Percentiles rank a stretch among this genome's conserved stretches.
These are phyloP conservation scores for Peromyscus polionotus DNA, from an alignment of 2,113 vertebrate species.

Conservation along the genomic window DNA sequence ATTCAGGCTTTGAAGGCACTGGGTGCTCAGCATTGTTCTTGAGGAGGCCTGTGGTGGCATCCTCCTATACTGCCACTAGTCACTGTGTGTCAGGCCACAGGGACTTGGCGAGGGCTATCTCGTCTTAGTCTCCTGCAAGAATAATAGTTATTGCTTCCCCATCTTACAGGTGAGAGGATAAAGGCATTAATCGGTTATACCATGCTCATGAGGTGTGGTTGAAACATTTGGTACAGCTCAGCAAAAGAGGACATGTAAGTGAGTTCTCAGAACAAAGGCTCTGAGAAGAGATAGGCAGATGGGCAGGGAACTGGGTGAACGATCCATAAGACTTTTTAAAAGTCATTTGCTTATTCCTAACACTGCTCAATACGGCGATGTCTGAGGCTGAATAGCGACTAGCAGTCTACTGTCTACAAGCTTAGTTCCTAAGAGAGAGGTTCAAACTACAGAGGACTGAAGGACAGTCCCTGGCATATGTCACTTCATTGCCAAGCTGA, in stretches of 20 bases:
- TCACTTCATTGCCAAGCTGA: background rate
- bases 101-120: fast-evolving
- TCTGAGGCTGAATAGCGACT: background rate
- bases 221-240: background rate
- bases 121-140: background rate
- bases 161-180: too few species aligned
- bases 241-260: background rate
- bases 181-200: background rate
- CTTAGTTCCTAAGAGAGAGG: background rate
- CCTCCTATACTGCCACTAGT: background rate
- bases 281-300: background rate
- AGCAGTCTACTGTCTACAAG: background rate
- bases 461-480: background rate
- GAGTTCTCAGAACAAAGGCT: background rate
- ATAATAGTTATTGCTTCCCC: fast-evolving
- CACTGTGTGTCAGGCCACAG: background rate
- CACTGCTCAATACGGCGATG: background rate
- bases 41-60: background rate
- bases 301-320: background rate
- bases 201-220: fast-evolving
- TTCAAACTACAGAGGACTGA: background rate
- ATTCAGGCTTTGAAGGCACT: fast-evolving
- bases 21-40: background rate
- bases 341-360: background rate
- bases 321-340: background rate